Percentiles rank a stretch among this genome's conserved stretches.
Conservation (phyloP, 2,113 vertebrate species). For the Numenius arquata region DNA sequence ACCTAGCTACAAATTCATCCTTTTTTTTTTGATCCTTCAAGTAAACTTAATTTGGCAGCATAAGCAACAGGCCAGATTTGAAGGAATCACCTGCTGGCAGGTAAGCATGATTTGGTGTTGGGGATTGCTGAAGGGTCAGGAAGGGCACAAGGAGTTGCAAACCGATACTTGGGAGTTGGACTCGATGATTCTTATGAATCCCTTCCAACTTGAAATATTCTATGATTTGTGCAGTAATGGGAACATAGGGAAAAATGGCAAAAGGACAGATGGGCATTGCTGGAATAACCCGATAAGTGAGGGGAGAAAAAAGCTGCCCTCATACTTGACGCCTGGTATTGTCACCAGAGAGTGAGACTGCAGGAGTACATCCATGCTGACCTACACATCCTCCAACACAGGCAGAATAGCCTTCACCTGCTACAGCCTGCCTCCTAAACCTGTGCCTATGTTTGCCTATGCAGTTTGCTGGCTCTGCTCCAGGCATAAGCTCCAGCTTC, state of each 20-base stretch:
- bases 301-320: neutral
- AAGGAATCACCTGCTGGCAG: neutral
- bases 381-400: neutral
- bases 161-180: neutral
- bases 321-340: fast-evolving
- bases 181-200: neutral
- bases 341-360: neutral
- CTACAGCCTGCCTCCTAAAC: neutral
- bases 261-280: neutral
- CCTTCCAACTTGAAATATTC: neutral
- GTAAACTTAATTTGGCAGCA: neutral
- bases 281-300: neutral
- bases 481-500: neutral
- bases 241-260: neutral
- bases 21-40: no score
- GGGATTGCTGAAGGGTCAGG: neutral
- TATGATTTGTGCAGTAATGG: neutral
- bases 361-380: neutral
- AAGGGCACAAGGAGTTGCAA: neutral
- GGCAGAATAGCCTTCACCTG: neutral
- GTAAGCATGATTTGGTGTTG: fast-evolving
- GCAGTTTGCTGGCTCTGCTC: neutral
- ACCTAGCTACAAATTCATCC: neutral
- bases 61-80: neutral
- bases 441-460: neutral